These are phyloP conservation scores for Leptatherina wallacei DNA, from an alignment of 2,797 vertebrate genomes.

Conservation along the genomic window DNA sequence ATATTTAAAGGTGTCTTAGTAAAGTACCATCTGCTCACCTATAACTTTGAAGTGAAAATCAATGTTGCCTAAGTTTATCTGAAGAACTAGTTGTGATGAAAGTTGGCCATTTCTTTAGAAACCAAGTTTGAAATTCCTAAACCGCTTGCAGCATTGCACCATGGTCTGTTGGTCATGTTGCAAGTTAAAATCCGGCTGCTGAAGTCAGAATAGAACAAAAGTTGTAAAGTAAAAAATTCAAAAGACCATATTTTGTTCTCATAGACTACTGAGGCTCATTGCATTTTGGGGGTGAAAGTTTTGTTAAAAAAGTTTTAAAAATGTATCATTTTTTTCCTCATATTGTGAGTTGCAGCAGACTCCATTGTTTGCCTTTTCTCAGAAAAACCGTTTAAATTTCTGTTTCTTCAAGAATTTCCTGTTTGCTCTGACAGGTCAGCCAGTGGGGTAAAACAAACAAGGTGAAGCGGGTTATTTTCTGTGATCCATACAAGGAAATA, in stretches of 20 bases:
- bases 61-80: neutral
- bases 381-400: neutral
- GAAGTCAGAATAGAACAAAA: neutral
- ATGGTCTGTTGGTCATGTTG: neutral
- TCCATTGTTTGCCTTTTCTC: neutral
- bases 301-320: neutral
- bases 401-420: neutral
- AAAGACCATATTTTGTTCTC: neutral
- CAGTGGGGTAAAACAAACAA: neutral
- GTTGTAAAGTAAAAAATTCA: neutral
- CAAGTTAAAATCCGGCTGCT: neutral
- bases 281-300: neutral
- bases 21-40: neutral
- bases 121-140: neutral
- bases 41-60: neutral
- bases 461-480: neutral
- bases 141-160: neutral
- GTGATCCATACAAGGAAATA: neutral
- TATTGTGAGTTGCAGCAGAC: neutral
- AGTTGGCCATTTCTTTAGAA: neutral
- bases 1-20: slow-evolving; percentile 3
- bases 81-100: neutral
- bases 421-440: neutral
- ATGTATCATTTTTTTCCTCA: neutral
- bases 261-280: neutral